phyloP scores from a whole-genome alignment of 2,113 vertebrate genomes.

The Pseudolaguvia tuberculata region DNA sequence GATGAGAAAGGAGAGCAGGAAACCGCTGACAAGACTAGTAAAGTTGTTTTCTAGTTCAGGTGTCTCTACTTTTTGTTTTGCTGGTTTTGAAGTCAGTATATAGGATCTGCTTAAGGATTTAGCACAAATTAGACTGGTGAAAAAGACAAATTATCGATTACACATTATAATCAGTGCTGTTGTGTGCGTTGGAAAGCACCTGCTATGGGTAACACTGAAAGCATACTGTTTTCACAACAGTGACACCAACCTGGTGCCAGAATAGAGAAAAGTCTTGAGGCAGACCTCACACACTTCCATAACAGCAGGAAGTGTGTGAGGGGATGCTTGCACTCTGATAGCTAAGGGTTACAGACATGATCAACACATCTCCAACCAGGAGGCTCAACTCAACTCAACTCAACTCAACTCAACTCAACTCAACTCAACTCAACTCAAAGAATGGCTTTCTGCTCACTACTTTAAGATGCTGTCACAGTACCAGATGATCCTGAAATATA shows the following conservation, averaged over 20 bases:
- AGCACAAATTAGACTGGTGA: background rate
- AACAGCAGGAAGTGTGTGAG: background rate
- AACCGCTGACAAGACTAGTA: conserved; percentile 15
- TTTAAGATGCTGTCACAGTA: conserved; percentile 38
- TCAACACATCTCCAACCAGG: conserved; percentile 43
- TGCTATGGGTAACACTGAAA: too few species aligned
- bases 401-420: too few species aligned
- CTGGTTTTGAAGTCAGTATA: conserved; percentile 16
- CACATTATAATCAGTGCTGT: background rate
- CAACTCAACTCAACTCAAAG: conserved; percentile 23
- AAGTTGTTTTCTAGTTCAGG: conserved; percentile 15
- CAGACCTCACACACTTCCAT: conserved; percentile 1
- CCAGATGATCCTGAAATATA: conserved; percentile 35
- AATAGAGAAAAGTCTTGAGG: too few species aligned
- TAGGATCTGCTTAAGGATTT: background rate
- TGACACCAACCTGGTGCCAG: too few species aligned
- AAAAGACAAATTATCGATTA: background rate
- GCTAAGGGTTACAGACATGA: conserved; percentile 42
- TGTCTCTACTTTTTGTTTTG: conserved; percentile 10
- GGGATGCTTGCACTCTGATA: conserved; percentile 32
- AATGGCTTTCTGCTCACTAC: conserved; percentile 16
- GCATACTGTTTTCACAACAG: too few species aligned
- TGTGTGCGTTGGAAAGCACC: background rate
- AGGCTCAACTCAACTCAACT: conserved; percentile 25
- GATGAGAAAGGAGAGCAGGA: background rate